Percentiles rank a stretch among this genome's conserved stretches.
Evolutionary conservation across 2,113 vertebrate species (phyloP).

Genomic region (Cacatua alba): DNA sequence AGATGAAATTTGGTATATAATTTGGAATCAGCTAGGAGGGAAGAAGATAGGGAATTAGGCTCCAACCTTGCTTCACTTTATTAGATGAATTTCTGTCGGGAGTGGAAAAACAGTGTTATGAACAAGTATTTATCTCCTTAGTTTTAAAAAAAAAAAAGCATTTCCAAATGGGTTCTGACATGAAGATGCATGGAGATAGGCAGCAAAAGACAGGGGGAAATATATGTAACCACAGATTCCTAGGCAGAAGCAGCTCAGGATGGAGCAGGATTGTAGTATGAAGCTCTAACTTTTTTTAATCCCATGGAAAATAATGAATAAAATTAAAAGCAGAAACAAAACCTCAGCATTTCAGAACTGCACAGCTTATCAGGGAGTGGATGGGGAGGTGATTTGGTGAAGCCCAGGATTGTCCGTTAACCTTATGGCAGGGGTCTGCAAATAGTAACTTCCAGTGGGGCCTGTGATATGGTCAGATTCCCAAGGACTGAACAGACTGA

Average conservation of each 20-base stretch:
- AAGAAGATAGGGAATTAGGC: background rate
- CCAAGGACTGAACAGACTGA: background rate
- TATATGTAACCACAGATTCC: background rate
- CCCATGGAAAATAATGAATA: background rate
- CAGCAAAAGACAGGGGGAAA: background rate
- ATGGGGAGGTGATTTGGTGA: background rate
- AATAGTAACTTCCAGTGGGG: accelerated
- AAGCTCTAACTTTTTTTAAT: background rate
- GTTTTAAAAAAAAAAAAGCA: background rate
- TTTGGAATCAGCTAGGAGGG: background rate
- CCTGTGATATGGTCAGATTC: too few species aligned
- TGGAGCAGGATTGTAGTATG: background rate
- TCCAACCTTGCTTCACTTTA: background rate
- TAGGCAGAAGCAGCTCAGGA: background rate
- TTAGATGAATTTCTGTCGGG: background rate
- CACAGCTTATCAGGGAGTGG: background rate
- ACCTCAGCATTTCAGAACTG: background rate
- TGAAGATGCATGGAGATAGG: background rate
- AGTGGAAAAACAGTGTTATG: background rate
- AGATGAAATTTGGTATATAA: background rate
- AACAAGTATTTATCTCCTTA: background rate
- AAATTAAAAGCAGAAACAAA: background rate
- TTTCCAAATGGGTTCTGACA: background rate
- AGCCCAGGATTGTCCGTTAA: background rate
- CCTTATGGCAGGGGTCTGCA: background rate